A percentile compares a stretch with the other conserved stretches of the same genome.
Evolutionary conservation across 2,113 vertebrate species (phyloP).

Genomic region (Chloebia gouldiae): DNA sequence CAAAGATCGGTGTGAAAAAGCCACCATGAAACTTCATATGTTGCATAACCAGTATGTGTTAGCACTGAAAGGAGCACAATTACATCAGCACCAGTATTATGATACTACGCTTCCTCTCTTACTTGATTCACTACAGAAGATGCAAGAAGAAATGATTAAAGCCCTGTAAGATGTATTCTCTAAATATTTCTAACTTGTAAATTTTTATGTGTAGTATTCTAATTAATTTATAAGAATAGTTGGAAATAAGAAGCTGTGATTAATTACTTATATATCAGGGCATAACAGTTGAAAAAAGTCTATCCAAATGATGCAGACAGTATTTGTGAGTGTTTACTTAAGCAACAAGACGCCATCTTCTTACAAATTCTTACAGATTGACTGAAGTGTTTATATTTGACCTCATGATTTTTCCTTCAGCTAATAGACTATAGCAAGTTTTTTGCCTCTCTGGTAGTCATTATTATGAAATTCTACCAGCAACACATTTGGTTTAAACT

Average conservation of each 20-base stretch:
- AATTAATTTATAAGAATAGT: neutral
- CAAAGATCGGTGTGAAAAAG: conserved; percentile 94
- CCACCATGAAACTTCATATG: conserved; percentile 92
- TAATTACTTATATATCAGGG: neutral
- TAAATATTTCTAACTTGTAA: neutral
- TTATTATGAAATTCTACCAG: neutral
- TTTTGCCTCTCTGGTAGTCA: neutral
- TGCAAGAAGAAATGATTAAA: conserved; percentile 98
- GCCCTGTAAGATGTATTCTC: conserved; percentile 77
- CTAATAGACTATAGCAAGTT: neutral
- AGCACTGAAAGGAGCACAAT: conserved; percentile 88
- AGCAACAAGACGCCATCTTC: neutral
- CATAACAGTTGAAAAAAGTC: neutral
- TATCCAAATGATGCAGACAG: neutral
- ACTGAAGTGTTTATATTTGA: neutral
- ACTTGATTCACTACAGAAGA: conserved; percentile 92
- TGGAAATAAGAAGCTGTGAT: neutral
- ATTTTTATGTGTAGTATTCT: neutral
- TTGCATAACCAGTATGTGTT: conserved; percentile 96
- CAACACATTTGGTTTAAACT: neutral
- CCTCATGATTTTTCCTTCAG: neutral
- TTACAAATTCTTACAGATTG: neutral
- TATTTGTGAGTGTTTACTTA: neutral
- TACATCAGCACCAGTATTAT: conserved; percentile 91
- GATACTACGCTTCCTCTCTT: conserved; percentile 83